These are phyloP conservation scores for Ennomos quercinarius DNA, from an alignment of 2,888 invertebrate genomes.

Conservation along the genomic window DNA sequence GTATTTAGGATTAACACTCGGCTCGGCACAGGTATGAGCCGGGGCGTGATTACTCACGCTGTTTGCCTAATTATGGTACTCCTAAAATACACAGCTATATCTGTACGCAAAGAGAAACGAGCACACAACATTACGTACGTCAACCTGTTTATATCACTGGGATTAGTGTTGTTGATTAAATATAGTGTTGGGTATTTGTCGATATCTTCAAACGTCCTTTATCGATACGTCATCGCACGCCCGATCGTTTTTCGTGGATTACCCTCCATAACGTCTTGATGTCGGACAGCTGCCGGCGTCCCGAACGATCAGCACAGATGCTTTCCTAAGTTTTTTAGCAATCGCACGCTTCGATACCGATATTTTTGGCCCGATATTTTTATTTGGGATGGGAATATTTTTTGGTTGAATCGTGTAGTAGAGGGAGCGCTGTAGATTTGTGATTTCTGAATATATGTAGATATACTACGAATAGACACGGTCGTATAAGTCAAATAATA, in stretches of 20 bases:
- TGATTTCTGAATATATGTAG: conserved; percentile 6
- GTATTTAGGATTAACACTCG: conserved; percentile 64
- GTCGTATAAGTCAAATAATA: background rate
- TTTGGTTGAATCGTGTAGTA: conserved; percentile 1
- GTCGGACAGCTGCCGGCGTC: conserved; percentile 73
- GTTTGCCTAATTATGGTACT: conserved; percentile 48
- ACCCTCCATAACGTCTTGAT: conserved; percentile 80
- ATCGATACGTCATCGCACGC: conserved; percentile 42
- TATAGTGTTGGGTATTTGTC: conserved; percentile 10
- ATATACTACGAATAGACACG: background rate
- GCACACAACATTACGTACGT: conserved; percentile 18
- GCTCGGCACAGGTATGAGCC: conserved; percentile 47
- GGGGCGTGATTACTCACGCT: conserved; percentile 39
- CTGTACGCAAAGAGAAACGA: conserved; percentile 19
- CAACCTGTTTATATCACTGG: conserved; percentile 17
- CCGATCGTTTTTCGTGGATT: conserved; percentile 74
- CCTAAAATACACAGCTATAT: conserved; percentile 40
- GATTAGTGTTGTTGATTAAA: background rate
- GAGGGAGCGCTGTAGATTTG: conserved; percentile 1
- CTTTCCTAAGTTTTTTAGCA: conserved; percentile 70
- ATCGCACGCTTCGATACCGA: conserved; percentile 55
- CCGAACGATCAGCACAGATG: conserved; percentile 65
- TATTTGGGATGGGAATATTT: conserved; percentile 37
- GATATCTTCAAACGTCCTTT: conserved; percentile 28
- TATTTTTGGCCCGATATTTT: conserved; percentile 54